Evolutionary conservation across 1,140 invertebrate genomes (phyloP).

Genomic region (Armadillidium nasatum): DNA sequence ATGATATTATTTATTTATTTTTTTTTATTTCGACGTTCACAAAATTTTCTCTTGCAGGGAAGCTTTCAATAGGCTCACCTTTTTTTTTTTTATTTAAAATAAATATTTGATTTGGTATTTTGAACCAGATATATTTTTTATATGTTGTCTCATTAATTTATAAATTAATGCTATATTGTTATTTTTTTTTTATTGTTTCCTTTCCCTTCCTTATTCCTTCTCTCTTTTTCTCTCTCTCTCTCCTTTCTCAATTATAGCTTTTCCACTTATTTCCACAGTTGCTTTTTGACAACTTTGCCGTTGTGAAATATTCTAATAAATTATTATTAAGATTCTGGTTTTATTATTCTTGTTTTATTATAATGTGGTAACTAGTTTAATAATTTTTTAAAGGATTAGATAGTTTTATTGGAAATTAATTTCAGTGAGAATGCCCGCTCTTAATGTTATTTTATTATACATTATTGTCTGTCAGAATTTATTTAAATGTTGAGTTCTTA

Average conservation of each 20-base stretch:
- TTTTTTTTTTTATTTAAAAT: neutral
- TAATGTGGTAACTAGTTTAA: too few species aligned
- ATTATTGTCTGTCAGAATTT: too few species aligned
- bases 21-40: neutral
- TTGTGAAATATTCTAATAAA: neutral
- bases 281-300: neutral
- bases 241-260: neutral
- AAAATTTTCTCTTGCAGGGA: neutral
- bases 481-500: too few species aligned
- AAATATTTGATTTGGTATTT: neutral
- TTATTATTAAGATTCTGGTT: too few species aligned
- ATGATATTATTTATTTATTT: neutral
- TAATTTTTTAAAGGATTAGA: too few species aligned
- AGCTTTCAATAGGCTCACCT: neutral
- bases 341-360: too few species aligned
- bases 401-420: too few species aligned
- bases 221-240: neutral
- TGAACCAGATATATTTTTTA: slow-evolving; percentile 1
- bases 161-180: neutral
- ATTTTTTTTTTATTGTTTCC: neutral
- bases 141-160: neutral
- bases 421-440: too few species aligned
- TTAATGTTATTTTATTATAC: too few species aligned
- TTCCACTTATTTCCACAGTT: neutral
- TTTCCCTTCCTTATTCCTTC: neutral